Percentiles rank a stretch among this genome's conserved stretches.
Evolutionary conservation across 2,888 invertebrate species (phyloP).

Genomic region (Cataglyphis rosenhaueri): DNA sequence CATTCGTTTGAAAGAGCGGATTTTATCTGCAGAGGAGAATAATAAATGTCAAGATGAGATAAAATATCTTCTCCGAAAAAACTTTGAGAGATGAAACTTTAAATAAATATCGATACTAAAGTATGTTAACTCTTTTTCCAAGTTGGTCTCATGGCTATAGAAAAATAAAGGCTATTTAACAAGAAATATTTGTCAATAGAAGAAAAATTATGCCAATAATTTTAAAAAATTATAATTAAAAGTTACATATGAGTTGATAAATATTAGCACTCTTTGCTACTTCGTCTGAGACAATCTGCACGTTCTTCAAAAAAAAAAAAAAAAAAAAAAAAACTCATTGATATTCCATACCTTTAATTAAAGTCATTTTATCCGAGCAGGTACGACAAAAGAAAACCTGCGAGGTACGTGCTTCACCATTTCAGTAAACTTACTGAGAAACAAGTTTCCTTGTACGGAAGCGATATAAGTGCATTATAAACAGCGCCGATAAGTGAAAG

Average conservation of each 20-base stretch:
- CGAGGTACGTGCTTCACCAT: not conserved
- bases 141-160: not conserved
- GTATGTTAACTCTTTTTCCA: not conserved
- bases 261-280: not conserved
- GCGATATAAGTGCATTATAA: not conserved
- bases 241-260: not conserved
- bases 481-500: not conserved
- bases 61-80: not conserved
- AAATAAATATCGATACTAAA: not conserved
- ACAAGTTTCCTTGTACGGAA: constrained; percentile 22
- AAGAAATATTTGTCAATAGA: not conserved
- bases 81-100: not conserved
- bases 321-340: not conserved
- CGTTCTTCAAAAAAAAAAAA: not conserved
- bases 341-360: not conserved
- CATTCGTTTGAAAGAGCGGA: not conserved
- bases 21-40: not conserved
- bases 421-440: not conserved
- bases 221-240: not conserved
- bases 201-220: not conserved
- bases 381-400: not conserved
- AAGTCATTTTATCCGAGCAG: not conserved
- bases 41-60: constrained; percentile 10
- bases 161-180: not conserved
- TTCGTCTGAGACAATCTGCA: not conserved